Conservation (phyloP, 2,797 vertebrate genomes). For the Danio jaintianensis region DNA sequence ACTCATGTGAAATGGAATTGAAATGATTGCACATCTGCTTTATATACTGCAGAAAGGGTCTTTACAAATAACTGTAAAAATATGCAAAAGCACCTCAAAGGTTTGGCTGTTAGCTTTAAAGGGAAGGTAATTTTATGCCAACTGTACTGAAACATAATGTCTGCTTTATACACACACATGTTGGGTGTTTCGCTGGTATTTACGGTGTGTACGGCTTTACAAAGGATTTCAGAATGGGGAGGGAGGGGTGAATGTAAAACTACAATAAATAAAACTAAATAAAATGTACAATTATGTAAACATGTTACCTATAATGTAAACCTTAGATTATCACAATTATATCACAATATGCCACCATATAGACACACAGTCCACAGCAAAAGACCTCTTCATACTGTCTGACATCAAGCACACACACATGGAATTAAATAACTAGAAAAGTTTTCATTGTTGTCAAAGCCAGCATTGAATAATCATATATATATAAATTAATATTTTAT, state of each 20-base stretch:
- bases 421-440: neutral
- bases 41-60: neutral
- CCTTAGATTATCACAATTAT: neutral
- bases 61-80: slow-evolving; percentile 17
- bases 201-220: neutral
- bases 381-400: neutral
- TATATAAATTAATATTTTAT: too few species aligned
- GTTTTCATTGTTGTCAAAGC: neutral
- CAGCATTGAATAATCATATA: neutral
- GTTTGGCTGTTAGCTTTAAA: neutral
- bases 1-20: slow-evolving; percentile 13
- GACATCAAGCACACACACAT: neutral
- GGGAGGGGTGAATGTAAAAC: too few species aligned
- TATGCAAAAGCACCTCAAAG: neutral
- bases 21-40: slow-evolving; percentile 21
- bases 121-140: neutral
- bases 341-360: neutral
- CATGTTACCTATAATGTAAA: neutral
- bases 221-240: neutral
- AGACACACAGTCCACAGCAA: too few species aligned
- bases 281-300: neutral
- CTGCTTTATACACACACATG: neutral
- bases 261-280: neutral
- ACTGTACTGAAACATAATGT: neutral
- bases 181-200: neutral